phyloP scores from a whole-genome alignment of 2,797 vertebrate species.

The Semotilus atromaculatus region DNA sequence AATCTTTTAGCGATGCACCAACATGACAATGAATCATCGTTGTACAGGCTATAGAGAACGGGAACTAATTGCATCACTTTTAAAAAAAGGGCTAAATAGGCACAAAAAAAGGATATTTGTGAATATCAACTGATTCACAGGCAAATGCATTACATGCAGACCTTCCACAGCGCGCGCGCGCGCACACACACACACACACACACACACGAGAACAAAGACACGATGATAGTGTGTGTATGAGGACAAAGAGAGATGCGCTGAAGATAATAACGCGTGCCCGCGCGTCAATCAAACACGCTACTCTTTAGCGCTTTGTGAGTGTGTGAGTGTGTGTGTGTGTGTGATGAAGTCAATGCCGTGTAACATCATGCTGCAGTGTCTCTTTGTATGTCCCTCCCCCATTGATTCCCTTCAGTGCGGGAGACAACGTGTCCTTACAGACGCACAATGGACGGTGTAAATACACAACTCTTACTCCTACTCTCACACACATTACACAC shows the following conservation, averaged over 20 bases:
- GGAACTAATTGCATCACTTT: not conserved
- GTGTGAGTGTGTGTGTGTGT: no score
- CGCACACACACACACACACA: no score
- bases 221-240: not conserved
- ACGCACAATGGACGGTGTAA: constrained; percentile 46
- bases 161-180: not conserved
- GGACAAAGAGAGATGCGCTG: not conserved
- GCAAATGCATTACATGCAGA: not conserved
- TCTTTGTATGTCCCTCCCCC: constrained; percentile 54
- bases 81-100: not conserved
- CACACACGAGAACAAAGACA: constrained; percentile 14
- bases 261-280: not conserved
- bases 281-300: not conserved
- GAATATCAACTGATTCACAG: not conserved
- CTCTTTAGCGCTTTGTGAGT: not conserved
- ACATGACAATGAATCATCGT: not conserved
- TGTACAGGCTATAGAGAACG: not conserved
- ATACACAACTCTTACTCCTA: not conserved
- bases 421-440: constrained; percentile 60
- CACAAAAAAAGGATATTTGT: not conserved
- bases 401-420: constrained; percentile 38
- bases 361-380: constrained; percentile 2
- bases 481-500: not conserved
- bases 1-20: not conserved
- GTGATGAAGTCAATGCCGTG: not conserved